phyloP scores from a whole-genome alignment of 2,888 invertebrate genomes.

The Limnephilus rhombicus region DNA sequence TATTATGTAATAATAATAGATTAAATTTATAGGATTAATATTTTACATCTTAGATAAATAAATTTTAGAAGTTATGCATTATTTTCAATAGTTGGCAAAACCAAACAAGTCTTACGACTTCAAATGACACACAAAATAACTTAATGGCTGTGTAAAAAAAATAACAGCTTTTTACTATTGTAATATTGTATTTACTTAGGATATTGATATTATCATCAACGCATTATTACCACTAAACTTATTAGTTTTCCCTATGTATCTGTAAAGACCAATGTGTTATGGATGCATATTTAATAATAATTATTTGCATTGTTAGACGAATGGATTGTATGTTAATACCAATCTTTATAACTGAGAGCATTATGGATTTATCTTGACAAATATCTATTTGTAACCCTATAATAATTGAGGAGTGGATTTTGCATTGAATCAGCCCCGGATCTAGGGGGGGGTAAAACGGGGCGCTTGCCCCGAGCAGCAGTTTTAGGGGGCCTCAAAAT shows the following conservation, averaged over 20 bases:
- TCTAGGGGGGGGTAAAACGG: too few species aligned
- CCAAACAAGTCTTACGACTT: neutral
- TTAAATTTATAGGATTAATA: neutral
- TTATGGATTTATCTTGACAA: neutral
- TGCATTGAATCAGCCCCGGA: too few species aligned
- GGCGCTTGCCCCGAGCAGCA: too few species aligned
- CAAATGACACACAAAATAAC: neutral
- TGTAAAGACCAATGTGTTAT: neutral
- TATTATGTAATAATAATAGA: neutral
- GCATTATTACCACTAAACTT: neutral
- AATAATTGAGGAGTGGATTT: neutral
- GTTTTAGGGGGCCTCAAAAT: too few species aligned
- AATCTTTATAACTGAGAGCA: neutral
- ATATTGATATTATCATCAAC: neutral
- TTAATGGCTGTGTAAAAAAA: neutral
- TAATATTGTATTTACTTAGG: neutral
- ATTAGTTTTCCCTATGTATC: neutral
- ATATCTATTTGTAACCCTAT: neutral
- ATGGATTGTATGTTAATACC: neutral
- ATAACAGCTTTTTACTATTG: neutral
- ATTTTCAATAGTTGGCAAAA: neutral
- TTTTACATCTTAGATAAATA: constrained; percentile 40
- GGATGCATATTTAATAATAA: neutral
- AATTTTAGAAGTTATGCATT: constrained; percentile 21
- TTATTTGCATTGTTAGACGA: too few species aligned